Evolutionary conservation across 2,888 invertebrate species (phyloP).

Genomic region (Hyposoter didymator): DNA sequence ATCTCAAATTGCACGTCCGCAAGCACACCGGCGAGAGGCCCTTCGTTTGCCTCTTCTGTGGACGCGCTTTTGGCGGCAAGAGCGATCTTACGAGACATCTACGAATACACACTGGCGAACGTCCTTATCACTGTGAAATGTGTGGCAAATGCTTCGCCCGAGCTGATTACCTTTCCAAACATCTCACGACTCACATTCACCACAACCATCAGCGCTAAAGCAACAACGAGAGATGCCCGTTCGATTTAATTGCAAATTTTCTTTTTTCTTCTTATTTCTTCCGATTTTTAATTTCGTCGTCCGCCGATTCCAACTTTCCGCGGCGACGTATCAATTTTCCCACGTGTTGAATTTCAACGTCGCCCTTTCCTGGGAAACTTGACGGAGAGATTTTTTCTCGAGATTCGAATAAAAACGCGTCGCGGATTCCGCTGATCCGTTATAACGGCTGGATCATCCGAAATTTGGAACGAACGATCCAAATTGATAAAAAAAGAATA

Average conservation of each 20-base stretch:
- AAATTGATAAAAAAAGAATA: not conserved
- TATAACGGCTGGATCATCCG: not conserved
- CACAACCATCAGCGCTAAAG: slow-evolving; percentile 89
- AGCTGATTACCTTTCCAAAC: slow-evolving; percentile 95
- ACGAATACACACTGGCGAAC: slow-evolving; percentile 94
- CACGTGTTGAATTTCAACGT: too few relatives aligned
- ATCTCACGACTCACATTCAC: slow-evolving; percentile 95
- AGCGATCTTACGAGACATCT: slow-evolving; percentile 94
- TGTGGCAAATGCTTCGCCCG: slow-evolving; percentile 96
- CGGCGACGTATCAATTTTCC: not conserved
- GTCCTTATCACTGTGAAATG: slow-evolving; percentile 96
- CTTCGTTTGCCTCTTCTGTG: slow-evolving; percentile 96
- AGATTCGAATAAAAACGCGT: too few relatives aligned
- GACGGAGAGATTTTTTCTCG: not conserved
- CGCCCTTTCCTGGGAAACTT: not conserved
- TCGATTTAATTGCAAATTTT: not conserved
- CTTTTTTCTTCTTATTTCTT: not conserved
- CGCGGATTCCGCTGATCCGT: too few relatives aligned
- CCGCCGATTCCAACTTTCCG: not conserved
- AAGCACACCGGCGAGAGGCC: slow-evolving; percentile 95
- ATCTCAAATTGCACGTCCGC: slow-evolving; percentile 93
- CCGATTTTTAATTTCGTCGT: not conserved
- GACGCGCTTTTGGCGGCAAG: slow-evolving; percentile 94
- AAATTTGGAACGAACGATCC: not conserved
- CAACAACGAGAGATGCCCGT: not conserved